A percentile compares a stretch with the other conserved stretches of the same genome.
phyloP scores from a whole-genome alignment of 2,888 invertebrate genomes.

The Crepidodera aurea region DNA sequence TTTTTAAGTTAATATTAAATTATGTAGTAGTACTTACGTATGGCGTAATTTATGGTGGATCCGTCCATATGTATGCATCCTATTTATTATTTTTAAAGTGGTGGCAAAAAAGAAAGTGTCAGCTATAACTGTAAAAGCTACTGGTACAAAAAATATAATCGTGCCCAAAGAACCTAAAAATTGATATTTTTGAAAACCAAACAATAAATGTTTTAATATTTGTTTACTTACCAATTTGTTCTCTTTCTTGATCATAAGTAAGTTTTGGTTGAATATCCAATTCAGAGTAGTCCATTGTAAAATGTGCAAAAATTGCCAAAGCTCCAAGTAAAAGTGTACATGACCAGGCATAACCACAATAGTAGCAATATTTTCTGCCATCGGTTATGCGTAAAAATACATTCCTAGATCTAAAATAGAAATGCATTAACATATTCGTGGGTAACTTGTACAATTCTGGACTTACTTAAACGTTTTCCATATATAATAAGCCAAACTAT shows the following conservation, averaged over 20 bases:
- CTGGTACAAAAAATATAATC: slow-evolving; percentile 83
- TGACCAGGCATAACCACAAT: slow-evolving; percentile 83
- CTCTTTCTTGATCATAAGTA: slow-evolving; percentile 69
- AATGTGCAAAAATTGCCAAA: slow-evolving; percentile 83
- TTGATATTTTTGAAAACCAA: slow-evolving; percentile 9
- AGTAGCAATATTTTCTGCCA: slow-evolving; percentile 86
- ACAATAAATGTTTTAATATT: slow-evolving; percentile 6
- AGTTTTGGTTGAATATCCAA: slow-evolving; percentile 62
- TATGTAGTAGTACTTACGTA: slow-evolving; percentile 72
- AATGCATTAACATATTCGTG: neutral
- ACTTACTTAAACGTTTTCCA: slow-evolving; percentile 85
- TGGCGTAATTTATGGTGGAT: slow-evolving; percentile 88
- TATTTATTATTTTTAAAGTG: slow-evolving; percentile 79
- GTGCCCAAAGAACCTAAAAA: slow-evolving; percentile 79
- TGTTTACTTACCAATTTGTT: slow-evolving; percentile 73
- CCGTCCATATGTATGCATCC: slow-evolving; percentile 83
- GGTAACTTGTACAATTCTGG: slow-evolving; percentile 1
- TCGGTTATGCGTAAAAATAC: slow-evolving; percentile 86
- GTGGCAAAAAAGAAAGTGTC: slow-evolving; percentile 83
- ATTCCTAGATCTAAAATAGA: slow-evolving; percentile 74
- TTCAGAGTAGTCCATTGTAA: slow-evolving; percentile 75
- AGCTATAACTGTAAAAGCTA: slow-evolving; percentile 80
- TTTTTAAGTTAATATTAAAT: too few relatives aligned
- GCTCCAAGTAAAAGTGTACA: slow-evolving; percentile 75
- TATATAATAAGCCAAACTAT: slow-evolving; percentile 85